Conservation (phyloP, 2,888 invertebrate genomes). For the Mimachlamys varia region DNA sequence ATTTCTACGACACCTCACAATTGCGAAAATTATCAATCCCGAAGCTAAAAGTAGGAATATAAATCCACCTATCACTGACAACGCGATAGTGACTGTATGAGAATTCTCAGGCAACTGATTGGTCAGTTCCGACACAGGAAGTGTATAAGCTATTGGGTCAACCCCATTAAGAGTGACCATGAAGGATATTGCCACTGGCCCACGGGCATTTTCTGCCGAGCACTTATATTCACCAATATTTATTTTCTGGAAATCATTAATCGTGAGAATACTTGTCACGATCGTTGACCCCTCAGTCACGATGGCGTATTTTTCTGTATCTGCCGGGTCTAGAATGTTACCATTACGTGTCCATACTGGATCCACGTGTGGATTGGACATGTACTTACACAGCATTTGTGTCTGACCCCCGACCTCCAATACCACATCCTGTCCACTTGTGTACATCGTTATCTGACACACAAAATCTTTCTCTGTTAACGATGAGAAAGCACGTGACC, state of each 20-base stretch:
- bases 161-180: conserved; percentile 66
- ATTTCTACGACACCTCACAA: conserved; percentile 62
- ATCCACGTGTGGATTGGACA: conserved; percentile 68
- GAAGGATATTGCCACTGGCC: conserved; percentile 62
- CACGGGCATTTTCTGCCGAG: conserved; percentile 69
- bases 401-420: conserved; percentile 60
- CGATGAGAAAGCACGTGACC: conserved; percentile 62
- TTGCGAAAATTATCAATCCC: conserved; percentile 62
- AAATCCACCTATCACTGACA: conserved; percentile 70
- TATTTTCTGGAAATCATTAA: conserved; percentile 65
- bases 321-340: conserved; percentile 53
- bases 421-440: conserved; percentile 65
- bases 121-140: conserved; percentile 47
- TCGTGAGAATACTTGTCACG: conserved; percentile 62
- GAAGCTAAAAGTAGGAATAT: conserved; percentile 65
- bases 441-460: conserved; percentile 71
- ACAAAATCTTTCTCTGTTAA: conserved; percentile 67
- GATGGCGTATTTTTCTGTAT: conserved; percentile 61
- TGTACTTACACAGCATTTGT: conserved; percentile 68
- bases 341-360: conserved; percentile 70
- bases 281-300: conserved; percentile 54
- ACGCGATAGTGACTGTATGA: conserved; percentile 66
- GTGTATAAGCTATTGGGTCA: conserved; percentile 54
- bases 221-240: conserved; percentile 73
- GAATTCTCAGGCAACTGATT: conserved; percentile 55